Conservation (phyloP, 30 jellyfish, hydroid and myxozoan genomes). For the Chrysaora quinquecirrha region DNA sequence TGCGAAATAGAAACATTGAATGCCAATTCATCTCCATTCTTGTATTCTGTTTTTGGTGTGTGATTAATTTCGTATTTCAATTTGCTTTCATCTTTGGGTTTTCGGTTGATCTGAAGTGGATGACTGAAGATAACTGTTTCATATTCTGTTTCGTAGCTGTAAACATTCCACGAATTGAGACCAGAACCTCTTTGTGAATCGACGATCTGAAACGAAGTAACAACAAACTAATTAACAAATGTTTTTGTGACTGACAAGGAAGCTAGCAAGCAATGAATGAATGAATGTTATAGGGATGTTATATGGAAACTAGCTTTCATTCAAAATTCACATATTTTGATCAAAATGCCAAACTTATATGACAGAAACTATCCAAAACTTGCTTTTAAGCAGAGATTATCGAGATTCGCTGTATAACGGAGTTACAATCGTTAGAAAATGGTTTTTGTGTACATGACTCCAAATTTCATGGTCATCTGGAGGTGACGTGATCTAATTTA, state of each 20-base stretch:
- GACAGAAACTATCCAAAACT: neutral
- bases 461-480: no score
- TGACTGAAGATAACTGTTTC: neutral
- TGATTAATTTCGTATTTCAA: neutral
- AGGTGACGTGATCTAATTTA: no score
- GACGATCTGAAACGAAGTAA: neutral
- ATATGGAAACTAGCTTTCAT: neutral
- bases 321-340: neutral
- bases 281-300: neutral
- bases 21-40: conserved; percentile 25
- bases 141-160: conserved; percentile 26
- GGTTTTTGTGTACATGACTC: no score
- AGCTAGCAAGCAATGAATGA: neutral
- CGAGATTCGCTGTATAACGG: no score
- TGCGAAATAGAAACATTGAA: conserved; percentile 22
- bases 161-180: conserved; percentile 27
- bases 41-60: neutral
- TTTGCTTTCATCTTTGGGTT: conserved; percentile 9
- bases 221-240: no score
- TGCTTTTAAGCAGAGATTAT: no score
- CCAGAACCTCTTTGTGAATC: neutral
- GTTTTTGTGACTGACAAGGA: no score
- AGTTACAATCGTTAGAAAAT: no score
- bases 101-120: conserved; percentile 40
- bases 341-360: neutral